Base-by-base conservation (phyloP, 2,888 invertebrate genomes). In the Morpho achilles region DNA sequence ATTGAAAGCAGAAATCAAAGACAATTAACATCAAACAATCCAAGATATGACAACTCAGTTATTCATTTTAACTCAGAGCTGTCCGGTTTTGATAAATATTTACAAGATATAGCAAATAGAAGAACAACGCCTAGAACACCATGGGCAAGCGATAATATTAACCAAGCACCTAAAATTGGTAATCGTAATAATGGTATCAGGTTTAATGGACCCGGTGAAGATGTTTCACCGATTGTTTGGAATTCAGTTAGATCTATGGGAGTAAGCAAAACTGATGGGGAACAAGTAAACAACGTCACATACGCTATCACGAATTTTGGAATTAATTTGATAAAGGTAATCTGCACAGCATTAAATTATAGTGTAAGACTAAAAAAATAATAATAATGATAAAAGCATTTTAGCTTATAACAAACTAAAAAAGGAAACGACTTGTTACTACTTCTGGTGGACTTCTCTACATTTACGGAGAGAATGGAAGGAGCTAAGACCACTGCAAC, bases 291-390 rank as follows among this genome's bases (percentile, higher is more conserved):
- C 23, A 72, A 73, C 48, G 64, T 71, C 7, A 76, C 78, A 4
- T 57, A 68, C 8, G 71, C 78, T 22, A 69, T 85, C 9, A 74
- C 80, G 0, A 73, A 76, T 48, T 80, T 86, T 58, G 83, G 81
- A 16, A 61, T 86, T 10, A 72, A 72, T 63, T 68, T 86, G 53
- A 68, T 86, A 58, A 80, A 78, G 79, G 86, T 86, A 71, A 72
- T 64, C 54, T 8, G 42, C 47, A 52, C 7, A 23, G 16, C 42
- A 44, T 9, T n/a, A 45, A 23, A 43, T 43, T 9, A n/a, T 43
- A 9, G 9, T n/a, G 9, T 7, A n/a, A 9, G 43, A 43, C 16
- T 16, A 16, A 16, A 16, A 16, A n/a, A n/a, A n/a, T n/a, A n/a
- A n/a, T n/a, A n/a, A n/a, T n/a, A n/a, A n/a, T n/a, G n/a, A n/a